Conservation (phyloP, 2,797 vertebrate genomes). For the Cynodonichthys magdalenae region DNA sequence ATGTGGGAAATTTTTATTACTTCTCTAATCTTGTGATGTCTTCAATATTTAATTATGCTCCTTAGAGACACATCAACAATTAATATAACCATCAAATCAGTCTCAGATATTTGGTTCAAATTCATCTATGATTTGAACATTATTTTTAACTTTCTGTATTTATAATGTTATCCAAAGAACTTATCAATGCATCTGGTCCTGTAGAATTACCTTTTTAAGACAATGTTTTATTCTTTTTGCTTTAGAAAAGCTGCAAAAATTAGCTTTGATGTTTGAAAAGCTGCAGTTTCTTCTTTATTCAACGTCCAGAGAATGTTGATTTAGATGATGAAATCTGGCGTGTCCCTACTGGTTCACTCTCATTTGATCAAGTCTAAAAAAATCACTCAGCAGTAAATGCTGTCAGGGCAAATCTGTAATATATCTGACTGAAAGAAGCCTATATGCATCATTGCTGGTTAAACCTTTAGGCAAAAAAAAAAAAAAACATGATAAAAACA, state of each 20-base stretch:
- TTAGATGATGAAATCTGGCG: constrained; percentile 20
- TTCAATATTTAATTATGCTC: not conserved
- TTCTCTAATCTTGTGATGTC: not conserved
- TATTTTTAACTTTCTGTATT: too few species aligned
- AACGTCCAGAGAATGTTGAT: constrained; percentile 11
- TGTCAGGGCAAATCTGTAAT: constrained; percentile 19
- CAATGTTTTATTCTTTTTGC: constrained; percentile 10
- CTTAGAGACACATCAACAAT: constrained; percentile 5
- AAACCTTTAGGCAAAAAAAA: not conserved
- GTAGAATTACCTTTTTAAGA: constrained; percentile 3
- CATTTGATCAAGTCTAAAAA: constrained; percentile 10
- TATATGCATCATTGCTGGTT: not conserved
- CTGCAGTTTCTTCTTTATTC: constrained; percentile 9
- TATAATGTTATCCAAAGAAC: not conserved
- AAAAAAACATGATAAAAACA: not conserved
- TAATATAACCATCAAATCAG: constrained; percentile 3
- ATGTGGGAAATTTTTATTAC: constrained; percentile 10
- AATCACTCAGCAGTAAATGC: not conserved
- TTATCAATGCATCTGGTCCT: too few species aligned
- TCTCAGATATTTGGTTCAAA: not conserved
- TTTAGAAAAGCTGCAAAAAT: not conserved
- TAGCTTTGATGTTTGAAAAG: not conserved
- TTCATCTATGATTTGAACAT: not conserved
- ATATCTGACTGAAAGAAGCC: constrained; percentile 8
- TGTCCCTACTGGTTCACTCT: constrained; percentile 28